phyloP scores from a whole-genome alignment of 2,797 vertebrate species.

The Onychomys arenicola region DNA sequence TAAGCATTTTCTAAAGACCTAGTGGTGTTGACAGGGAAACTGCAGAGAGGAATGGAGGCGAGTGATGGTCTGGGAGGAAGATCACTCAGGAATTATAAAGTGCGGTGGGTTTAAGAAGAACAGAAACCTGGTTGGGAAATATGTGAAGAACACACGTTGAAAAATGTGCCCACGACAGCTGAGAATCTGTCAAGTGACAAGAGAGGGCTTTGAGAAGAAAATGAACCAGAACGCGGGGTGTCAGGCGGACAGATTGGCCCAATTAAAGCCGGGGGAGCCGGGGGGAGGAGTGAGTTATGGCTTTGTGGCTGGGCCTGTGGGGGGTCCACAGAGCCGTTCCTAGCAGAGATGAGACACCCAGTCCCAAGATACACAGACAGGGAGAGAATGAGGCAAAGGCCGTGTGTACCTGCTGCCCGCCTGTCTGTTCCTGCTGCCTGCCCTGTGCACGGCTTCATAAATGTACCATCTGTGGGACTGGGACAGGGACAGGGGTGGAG shows the following conservation, averaged over 20 bases:
- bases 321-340: background rate
- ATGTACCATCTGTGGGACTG: background rate
- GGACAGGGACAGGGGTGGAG: background rate
- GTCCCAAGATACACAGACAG: background rate
- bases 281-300: background rate
- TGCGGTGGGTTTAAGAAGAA: constrained; percentile 31
- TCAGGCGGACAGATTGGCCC: constrained; percentile 62
- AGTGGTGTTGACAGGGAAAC: background rate
- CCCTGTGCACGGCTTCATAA: background rate
- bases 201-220: constrained; percentile 55
- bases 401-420: background rate
- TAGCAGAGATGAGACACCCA: background rate
- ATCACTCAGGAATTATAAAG: constrained; percentile 22
- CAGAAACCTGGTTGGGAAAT: constrained; percentile 20
- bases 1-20: background rate
- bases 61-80: background rate
- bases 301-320: background rate
- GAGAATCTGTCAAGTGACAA: constrained; percentile 73
- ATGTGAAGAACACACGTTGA: constrained; percentile 14
- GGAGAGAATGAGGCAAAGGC: background rate
- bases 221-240: background rate
- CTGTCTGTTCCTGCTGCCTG: background rate
- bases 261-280: constrained; percentile 20
- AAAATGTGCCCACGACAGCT: constrained; percentile 58
- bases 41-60: background rate